Percentiles rank a stretch among this genome's conserved stretches.
These are phyloP conservation scores for Lethrus apterus DNA, from an alignment of 1,140 invertebrate genomes.

Conservation along the genomic window DNA sequence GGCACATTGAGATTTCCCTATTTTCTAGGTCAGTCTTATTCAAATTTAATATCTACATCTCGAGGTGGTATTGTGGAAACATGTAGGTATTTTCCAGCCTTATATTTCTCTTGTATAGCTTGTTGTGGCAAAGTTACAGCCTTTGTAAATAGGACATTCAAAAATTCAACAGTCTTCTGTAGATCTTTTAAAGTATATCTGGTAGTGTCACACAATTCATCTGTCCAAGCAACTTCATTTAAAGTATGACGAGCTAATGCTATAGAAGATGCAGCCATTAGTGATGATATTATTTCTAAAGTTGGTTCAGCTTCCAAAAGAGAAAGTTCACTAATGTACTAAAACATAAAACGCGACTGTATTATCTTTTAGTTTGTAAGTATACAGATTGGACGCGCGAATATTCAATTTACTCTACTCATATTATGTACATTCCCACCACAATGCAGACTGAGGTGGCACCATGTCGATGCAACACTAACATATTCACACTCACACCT, in stretches of 20 bases:
- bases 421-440: too few relatives aligned
- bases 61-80: slow-evolving; percentile 27
- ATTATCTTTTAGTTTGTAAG: neutral
- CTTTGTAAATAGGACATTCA: slow-evolving; percentile 61
- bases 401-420: too few relatives aligned
- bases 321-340: slow-evolving; percentile 83
- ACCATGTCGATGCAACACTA: too few relatives aligned
- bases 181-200: slow-evolving; percentile 65
- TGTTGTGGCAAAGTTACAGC: slow-evolving; percentile 63
- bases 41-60: slow-evolving; percentile 3
- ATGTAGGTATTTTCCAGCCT: slow-evolving; percentile 29
- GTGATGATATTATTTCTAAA: slow-evolving; percentile 74
- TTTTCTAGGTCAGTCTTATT: slow-evolving; percentile 1
- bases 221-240: slow-evolving; percentile 56
- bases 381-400: neutral
- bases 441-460: too few relatives aligned
- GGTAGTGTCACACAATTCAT: slow-evolving; percentile 54
- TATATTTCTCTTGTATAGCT: slow-evolving; percentile 53
- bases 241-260: slow-evolving; percentile 73
- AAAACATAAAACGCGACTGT: slow-evolving; percentile 17
- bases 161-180: slow-evolving; percentile 55
- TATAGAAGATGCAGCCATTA: slow-evolving; percentile 72
- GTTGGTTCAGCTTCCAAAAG: slow-evolving; percentile 81
- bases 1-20: too few relatives aligned
- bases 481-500: too few relatives aligned